Base-by-base conservation (phyloP, 1,140 invertebrate genomes). In the Formica selysi region DNA sequence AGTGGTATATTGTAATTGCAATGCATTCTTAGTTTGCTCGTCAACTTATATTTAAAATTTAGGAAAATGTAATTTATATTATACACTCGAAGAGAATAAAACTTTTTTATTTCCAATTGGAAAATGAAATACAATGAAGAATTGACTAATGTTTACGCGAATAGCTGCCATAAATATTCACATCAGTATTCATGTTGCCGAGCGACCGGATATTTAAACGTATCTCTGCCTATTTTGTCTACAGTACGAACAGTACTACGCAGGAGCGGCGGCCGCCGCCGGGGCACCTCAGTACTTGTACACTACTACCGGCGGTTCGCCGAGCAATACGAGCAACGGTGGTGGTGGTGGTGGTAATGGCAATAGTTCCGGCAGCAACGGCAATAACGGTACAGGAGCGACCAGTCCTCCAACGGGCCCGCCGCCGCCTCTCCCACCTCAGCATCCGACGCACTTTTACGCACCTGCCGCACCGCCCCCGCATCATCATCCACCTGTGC, bases 161-260 rank as follows among this genome's bases (percentile, higher is more conserved):
- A 80, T 41, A 6, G 19, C 5, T 19, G 16, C 13, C 57, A 48
- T 57, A 44, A 22, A 38, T 78, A 57, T 71, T 16, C n/a, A 36
- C 7, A n/a, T 80, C 16, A 36, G 29, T 32, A 41, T 57, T 80
- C 22, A 57, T n/a, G 16, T 7, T n/a, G 16, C 10, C 13, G 11
- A 57, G 44, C 3, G 16, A 71, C 7, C 4, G 13, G 29, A 78
- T 16, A 67, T 38, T 44, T 81, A 86, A 67, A 54, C 26, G 5
- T 83, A 6, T 44, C 3, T 44, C 1, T 44, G 19, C 73, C 16
- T 51, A 73, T 86, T 91, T 54, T 88, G 80, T 91, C 71, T 79
- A 89, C 85, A 95, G 95, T 95, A 95, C 86, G 95, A 95, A 90
- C 87, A 93, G 90, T 95, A 94, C 91, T 95, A 94, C 87, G 76